phyloP scores from a whole-genome alignment of 2,113 vertebrate genomes.

The Crotalus viridis region DNA sequence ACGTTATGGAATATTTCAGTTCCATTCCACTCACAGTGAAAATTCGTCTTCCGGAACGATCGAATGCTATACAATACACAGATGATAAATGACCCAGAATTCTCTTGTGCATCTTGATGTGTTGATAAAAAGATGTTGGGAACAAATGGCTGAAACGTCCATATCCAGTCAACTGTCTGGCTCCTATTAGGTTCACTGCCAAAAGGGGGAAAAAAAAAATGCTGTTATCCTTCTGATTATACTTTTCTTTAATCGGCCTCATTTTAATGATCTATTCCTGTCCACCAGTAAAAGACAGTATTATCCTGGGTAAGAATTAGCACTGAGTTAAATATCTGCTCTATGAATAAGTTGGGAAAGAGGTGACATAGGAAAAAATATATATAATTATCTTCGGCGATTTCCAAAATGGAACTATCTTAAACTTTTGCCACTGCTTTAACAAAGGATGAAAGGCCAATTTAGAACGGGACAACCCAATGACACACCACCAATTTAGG shows the following conservation, averaged over 20 bases:
- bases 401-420: not conserved
- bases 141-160: conserved; percentile 85
- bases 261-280: not conserved
- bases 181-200: conserved; percentile 84
- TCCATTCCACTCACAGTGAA: conserved; percentile 83
- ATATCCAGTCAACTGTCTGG: conserved; percentile 86
- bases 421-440: not conserved
- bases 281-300: not conserved
- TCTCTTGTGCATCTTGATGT: conserved; percentile 97
- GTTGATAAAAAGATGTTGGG: conserved; percentile 89
- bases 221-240: not conserved
- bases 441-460: not conserved
- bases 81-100: conserved; percentile 96
- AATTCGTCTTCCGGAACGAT: conserved; percentile 90
- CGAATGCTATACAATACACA: conserved; percentile 97
- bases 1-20: not conserved
- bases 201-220: conserved; percentile 20
- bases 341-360: not conserved
- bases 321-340: not conserved
- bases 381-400: not conserved
- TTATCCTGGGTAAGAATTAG: not conserved
- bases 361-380: not conserved
- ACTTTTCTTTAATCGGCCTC: too few species aligned
- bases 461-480: not conserved
- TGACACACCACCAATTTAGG: not conserved